These are phyloP conservation scores for Lasius platythorax DNA, from an alignment of 2,888 invertebrate genomes.

Conservation along the genomic window DNA sequence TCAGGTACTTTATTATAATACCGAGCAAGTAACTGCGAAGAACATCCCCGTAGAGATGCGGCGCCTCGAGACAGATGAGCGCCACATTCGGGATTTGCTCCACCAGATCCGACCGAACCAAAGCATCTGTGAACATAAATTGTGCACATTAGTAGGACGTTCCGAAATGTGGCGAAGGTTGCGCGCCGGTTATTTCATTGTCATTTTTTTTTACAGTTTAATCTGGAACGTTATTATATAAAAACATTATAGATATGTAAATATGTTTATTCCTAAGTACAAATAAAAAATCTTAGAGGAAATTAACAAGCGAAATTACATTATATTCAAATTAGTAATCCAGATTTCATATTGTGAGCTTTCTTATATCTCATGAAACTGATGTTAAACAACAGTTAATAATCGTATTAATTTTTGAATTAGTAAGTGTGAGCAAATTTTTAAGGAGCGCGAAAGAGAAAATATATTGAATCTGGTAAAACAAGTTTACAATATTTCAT, in stretches of 20 bases:
- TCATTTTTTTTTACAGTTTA: neutral
- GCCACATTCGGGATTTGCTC: constrained; percentile 90
- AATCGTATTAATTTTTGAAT: neutral
- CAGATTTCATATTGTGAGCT: neutral
- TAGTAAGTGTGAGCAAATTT: neutral
- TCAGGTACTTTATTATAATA: constrained; percentile 89
- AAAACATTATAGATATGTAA: neutral
- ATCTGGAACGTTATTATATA: neutral
- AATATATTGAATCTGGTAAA: neutral
- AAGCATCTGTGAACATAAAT: constrained; percentile 87
- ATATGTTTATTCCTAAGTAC: neutral
- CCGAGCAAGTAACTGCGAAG: constrained; percentile 88
- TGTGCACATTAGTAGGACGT: neutral
- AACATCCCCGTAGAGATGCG: constrained; percentile 86
- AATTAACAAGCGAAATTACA: neutral
- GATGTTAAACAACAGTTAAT: neutral
- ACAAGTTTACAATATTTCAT: neutral
- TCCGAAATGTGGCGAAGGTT: neutral
- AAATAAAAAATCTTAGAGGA: no score
- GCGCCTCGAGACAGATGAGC: constrained; percentile 88
- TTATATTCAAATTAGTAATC: neutral
- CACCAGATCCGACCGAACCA: constrained; percentile 89
- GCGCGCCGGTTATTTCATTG: neutral
- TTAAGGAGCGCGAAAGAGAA: no score
- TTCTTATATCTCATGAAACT: neutral